Evolutionary conservation across 2,888 invertebrate species (phyloP).

Genomic region (Psococerastis gibbosa): DNA sequence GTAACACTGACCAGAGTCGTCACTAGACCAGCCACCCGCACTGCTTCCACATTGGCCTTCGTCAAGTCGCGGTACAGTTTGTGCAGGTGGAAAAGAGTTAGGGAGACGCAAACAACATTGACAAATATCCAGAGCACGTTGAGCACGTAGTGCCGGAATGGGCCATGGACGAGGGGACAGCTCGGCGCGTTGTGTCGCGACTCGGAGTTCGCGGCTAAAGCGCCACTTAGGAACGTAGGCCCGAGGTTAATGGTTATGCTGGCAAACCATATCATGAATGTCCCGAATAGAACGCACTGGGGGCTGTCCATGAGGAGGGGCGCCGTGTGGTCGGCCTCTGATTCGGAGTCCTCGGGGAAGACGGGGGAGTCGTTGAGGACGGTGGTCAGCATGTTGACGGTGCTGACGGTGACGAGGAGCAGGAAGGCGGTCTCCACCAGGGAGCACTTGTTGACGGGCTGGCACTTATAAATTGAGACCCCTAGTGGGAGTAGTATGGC

Average conservation of each 20-base stretch:
- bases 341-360: constrained; percentile 54
- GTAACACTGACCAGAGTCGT: constrained; percentile 69
- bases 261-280: constrained; percentile 88
- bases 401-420: constrained; percentile 71
- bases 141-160: constrained; percentile 74
- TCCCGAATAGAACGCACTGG: constrained; percentile 76
- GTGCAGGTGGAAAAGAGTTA: constrained; percentile 66
- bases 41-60: constrained; percentile 67
- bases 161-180: constrained; percentile 71
- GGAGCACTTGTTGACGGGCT: constrained; percentile 69
- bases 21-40: constrained; percentile 61
- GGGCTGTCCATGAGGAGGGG: constrained; percentile 69
- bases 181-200: constrained; percentile 58
- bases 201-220: constrained; percentile 61
- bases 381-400: constrained; percentile 76
- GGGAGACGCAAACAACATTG: constrained; percentile 64
- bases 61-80: constrained; percentile 65
- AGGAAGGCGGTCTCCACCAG: constrained; percentile 76
- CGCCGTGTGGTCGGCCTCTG: constrained; percentile 43
- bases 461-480: constrained; percentile 59
- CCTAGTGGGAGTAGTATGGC: constrained; percentile 62
- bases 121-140: constrained; percentile 81
- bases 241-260: constrained; percentile 80
- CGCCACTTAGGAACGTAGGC: constrained; percentile 68
- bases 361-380: constrained; percentile 72